Conservation (phyloP, 2,113 vertebrate genomes). For the Agelaius phoeniceus region DNA sequence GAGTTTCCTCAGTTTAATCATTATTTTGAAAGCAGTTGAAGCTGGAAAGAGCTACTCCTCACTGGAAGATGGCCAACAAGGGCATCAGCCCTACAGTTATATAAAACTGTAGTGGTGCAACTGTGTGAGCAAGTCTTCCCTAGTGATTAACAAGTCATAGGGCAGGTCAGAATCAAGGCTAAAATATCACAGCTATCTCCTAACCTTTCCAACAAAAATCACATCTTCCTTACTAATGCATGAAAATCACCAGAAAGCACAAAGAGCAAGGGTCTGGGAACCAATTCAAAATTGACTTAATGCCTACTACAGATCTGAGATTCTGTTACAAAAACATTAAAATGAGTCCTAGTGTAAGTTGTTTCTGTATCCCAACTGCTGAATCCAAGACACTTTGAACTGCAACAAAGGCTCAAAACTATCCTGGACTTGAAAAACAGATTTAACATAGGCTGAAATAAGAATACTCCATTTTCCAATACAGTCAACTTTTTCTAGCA, state of each 20-base stretch:
- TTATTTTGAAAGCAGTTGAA: slow-evolving; percentile 4
- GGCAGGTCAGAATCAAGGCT: background rate
- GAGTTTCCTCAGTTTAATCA: background rate
- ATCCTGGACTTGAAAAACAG: background rate
- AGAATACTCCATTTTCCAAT: background rate
- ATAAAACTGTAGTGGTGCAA: background rate
- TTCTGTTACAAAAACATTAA: background rate
- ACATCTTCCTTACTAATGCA: background rate
- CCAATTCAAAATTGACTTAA: background rate
- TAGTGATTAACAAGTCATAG: background rate
- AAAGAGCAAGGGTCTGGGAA: background rate
- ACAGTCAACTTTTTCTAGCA: background rate
- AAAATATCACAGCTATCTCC: background rate
- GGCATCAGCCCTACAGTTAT: background rate
- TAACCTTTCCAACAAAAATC: background rate
- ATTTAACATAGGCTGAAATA: background rate
- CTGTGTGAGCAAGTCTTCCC: background rate
- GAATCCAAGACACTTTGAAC: background rate
- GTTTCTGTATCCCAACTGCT: background rate
- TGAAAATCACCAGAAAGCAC: background rate
- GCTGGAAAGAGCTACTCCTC: background rate
- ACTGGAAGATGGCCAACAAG: background rate
- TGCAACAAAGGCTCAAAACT: background rate
- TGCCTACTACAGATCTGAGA: background rate
- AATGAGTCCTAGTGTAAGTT: background rate